phyloP scores from a whole-genome alignment of 1,140 invertebrate genomes.

The Aradophagus sp. region DNA sequence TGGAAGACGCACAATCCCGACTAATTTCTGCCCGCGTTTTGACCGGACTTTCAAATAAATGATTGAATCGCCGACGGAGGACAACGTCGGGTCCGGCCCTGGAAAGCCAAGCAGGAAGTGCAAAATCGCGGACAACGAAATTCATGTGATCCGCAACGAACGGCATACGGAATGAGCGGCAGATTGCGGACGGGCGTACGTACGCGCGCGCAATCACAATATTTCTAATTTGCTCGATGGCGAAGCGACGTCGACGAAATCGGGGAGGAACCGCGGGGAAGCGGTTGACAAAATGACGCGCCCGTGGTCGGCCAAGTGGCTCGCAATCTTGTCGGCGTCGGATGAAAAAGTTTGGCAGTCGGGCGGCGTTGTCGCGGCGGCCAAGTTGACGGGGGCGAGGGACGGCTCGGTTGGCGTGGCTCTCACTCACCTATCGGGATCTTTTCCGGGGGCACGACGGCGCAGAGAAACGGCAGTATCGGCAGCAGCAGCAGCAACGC shows the following conservation, averaged over 20 bases:
- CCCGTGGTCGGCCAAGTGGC: no score
- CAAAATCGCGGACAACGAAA: conserved; percentile 6
- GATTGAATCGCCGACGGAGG: not conserved
- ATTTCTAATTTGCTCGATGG: conserved; percentile 19
- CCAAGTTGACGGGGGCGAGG: not conserved
- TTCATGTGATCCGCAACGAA: conserved; percentile 2
- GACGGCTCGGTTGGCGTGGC: conserved; percentile 1
- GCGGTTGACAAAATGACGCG: conserved; percentile 28
- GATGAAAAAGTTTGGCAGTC: conserved; percentile 62
- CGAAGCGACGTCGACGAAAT: conserved; percentile 31
- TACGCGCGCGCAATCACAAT: conserved; percentile 2
- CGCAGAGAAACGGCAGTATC: conserved; percentile 30
- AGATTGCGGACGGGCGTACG: not conserved
- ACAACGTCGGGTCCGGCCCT: no score
- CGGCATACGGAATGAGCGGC: not conserved
- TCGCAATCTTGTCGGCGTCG: conserved; percentile 58
- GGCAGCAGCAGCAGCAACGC: conserved; percentile 31
- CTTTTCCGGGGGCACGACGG: conserved; percentile 62
- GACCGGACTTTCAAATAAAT: not conserved
- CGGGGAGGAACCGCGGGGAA: conserved; percentile 17
- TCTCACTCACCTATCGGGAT: conserved; percentile 70
- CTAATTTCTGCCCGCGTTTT: no score
- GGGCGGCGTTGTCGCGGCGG: no score
- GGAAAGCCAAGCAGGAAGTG: not conserved
- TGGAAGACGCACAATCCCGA: no score